phyloP scores from a whole-genome alignment of 2,797 vertebrate species.

The Bucorvus abyssinicus region DNA sequence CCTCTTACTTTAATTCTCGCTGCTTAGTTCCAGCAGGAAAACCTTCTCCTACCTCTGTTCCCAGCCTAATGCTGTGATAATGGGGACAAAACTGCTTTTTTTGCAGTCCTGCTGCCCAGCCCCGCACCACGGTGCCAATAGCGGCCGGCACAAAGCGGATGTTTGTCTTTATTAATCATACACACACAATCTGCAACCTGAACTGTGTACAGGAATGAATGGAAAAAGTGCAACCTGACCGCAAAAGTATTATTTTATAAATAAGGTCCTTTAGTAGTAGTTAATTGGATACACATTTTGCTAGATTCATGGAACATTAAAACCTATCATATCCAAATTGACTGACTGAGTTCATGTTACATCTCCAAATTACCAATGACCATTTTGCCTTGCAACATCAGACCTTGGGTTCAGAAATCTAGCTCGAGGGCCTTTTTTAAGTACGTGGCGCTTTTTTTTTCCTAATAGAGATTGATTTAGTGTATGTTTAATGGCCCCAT shows the following conservation, averaged over 20 bases:
- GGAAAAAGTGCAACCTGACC: conserved; percentile 74
- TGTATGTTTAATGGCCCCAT: conserved; percentile 69
- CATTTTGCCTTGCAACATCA: conserved; percentile 54
- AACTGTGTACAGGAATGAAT: conserved; percentile 59
- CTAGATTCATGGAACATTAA: conserved; percentile 68
- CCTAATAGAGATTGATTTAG: conserved; percentile 72
- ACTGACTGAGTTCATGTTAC: conserved; percentile 64
- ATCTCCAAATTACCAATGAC: conserved; percentile 59
- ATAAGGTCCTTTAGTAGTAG: conserved; percentile 70
- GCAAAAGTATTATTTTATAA: conserved; percentile 76
- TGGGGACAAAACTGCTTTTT: neutral
- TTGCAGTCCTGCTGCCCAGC: neutral
- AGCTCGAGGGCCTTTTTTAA: conserved; percentile 46
- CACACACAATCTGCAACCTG: conserved; percentile 48
- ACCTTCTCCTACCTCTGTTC: neutral
- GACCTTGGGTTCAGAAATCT: conserved; percentile 52
- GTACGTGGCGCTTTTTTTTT: neutral
- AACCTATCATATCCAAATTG: conserved; percentile 64
- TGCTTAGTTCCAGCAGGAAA: neutral
- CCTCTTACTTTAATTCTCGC: neutral
- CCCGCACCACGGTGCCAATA: neutral
- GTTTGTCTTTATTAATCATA: conserved; percentile 54
- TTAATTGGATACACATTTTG: conserved; percentile 79
- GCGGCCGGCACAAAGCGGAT: neutral
- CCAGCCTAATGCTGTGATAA: neutral